Base-by-base conservation (phyloP, 2,113 vertebrate species). In the Phalacrocorax carbo region DNA sequence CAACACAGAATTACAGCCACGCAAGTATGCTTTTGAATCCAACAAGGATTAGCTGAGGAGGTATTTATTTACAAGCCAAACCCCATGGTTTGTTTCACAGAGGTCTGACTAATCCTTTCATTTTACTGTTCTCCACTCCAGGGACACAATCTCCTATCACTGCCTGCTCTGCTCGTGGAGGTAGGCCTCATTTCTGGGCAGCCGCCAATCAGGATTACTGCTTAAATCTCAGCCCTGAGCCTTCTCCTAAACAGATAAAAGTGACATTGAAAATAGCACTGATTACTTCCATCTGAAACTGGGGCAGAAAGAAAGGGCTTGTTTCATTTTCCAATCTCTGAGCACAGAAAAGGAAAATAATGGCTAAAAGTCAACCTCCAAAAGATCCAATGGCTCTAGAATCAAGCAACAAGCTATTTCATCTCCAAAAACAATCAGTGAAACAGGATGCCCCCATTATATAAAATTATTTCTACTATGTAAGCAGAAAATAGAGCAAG, bases 271-370 rank as follows among this genome's bases (percentile, higher is more conserved):
- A 93, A 90, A 72, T 2, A 80, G 15, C 17, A 82, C 48, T 23
- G 13, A 85, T 32, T 65, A 54, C 57, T 79, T 60, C 73, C 3
- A 4, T 38, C 29, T 12, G 5, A 79, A 95, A 71, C 15, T 7
- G 6, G 4, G 5, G 13, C 13, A 11, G 15, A 17, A 30, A 29
- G 19, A 69, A 44, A 48, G 11, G 2, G 2, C 4, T 7, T 46
- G 21, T 36, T 85, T 84, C 5, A 62, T 30, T 79, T 87, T 52
- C 34, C 14, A 51, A 7, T 23, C 10, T 16, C 40, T 66, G 12
- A 78, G 42, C 22, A 71, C 4, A 65, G 34, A 82, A 81, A 52
- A 73, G 11, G 16, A 78, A 89, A 91, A 69, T 9, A 49, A 82
- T 10, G 16, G 21, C 49, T 70, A 57, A 48, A 7, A 82, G 20